Conservation (phyloP, 1,140 invertebrate species). For the Dufourea novaeangliae region DNA sequence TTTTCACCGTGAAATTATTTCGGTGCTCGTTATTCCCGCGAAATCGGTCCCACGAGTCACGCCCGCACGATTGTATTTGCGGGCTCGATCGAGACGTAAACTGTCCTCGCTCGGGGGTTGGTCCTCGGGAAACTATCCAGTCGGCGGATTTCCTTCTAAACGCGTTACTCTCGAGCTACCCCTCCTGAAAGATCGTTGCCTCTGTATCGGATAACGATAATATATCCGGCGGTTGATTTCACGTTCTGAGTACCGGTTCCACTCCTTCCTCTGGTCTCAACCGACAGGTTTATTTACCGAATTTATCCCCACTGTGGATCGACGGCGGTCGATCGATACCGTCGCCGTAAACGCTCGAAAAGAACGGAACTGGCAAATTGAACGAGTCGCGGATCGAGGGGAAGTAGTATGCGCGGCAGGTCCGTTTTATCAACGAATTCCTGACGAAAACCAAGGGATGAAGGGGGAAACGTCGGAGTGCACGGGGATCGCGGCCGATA, state of each 20-base stretch:
- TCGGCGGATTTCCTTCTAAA: not conserved
- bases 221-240: not conserved
- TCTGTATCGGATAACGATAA: not conserved
- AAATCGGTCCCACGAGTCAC: too few relatives aligned
- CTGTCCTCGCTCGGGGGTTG: not conserved
- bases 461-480: not conserved
- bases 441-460: slow-evolving; percentile 4
- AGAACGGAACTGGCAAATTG: slow-evolving; percentile 45
- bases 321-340: slow-evolving; percentile 2
- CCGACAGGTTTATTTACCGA: slow-evolving; percentile 31
- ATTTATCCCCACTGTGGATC: not conserved
- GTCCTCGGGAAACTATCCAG: not conserved
- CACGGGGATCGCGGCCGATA: slow-evolving; percentile 16
- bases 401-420: slow-evolving; percentile 17
- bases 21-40: not conserved
- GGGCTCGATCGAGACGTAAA: not conserved
- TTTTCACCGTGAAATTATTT: not conserved
- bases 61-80: not conserved
- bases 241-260: not conserved
- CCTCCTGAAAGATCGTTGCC: not conserved
- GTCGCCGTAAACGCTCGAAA: too few relatives aligned
- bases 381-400: not conserved
- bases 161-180: too few relatives aligned
- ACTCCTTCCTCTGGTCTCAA: too few relatives aligned
- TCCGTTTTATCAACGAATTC: slow-evolving; percentile 37